Evolutionary conservation across 2,113 vertebrate genomes (phyloP).

Genomic region (Hippopotamus amphibius): DNA sequence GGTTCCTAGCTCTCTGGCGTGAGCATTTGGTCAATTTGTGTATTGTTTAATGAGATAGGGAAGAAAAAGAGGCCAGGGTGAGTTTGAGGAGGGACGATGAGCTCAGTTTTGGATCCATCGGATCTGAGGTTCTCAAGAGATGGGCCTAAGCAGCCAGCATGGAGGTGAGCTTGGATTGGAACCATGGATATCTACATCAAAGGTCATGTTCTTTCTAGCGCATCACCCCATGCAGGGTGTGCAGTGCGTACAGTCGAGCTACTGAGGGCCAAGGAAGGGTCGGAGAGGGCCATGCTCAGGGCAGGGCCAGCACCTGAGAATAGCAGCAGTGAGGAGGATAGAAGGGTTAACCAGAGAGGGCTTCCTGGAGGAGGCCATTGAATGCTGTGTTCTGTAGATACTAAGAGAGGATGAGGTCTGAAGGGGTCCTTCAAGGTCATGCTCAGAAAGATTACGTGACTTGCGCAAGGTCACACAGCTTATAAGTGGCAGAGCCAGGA

Average conservation of each 20-base stretch:
- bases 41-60: not conserved
- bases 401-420: not conserved
- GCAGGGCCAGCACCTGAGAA: not conserved
- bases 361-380: conserved; percentile 13
- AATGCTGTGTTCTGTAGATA: not conserved
- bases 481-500: not conserved
- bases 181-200: not conserved
- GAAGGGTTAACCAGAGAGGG: not conserved
- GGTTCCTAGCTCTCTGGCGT: not conserved
- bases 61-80: not conserved
- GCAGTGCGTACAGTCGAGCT: not conserved
- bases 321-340: not conserved
- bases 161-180: not conserved
- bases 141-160: not conserved
- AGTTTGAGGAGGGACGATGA: not conserved
- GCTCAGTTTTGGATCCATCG: not conserved
- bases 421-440: not conserved
- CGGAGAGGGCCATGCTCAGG: not conserved
- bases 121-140: not conserved
- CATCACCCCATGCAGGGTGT: not conserved
- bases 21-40: not conserved
- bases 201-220: not conserved
- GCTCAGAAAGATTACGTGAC: not conserved
- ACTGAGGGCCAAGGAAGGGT: not conserved
- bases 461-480: not conserved